Base-by-base conservation (phyloP, 2,888 invertebrate genomes). In the Caprella mutica region DNA sequence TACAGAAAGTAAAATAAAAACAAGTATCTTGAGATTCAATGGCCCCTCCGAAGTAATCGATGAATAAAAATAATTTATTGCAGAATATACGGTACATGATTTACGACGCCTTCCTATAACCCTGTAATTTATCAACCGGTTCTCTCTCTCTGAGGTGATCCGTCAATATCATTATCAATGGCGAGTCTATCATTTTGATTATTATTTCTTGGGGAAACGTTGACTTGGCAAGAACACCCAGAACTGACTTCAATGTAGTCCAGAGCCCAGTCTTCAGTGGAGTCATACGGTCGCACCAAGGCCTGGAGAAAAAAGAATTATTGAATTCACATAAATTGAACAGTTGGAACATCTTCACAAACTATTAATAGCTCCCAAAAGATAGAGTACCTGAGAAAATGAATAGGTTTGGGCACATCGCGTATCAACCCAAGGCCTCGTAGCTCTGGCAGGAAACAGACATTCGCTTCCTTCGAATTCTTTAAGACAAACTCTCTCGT, bases 221-320 rank as follows among this genome's bases (percentile, higher is more conserved):
- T 60, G 19, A 88, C 79, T 71, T 85, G 83, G 74, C 90, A 90
- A 69, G 85, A 81, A 75, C 90, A 90, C 38, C 89, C 90, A 67
- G 85, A 85, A 58, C 87, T 78, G 62, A 90, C 81, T 68, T 79
- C 77, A 68, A 90, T 85, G 74, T 87, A 86, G 76, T 88, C 88
- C 74, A 89, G 76, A 62, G 83, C 81, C 82, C 85, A 88, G 55
- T 79, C 78, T 64, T 72, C 57, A 72, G 77, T 70, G 24, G 71
- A 68, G 52, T 75, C 76, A 64, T 75, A 76, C 69, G 82, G 81
- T 67, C 83, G 78, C 57, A 88, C 84, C 67, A 89, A 76, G 55
- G 89, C 90, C 74, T 90, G 90, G 8, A 23, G 26, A 33, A 33
- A 33, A 14, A 9, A 33, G 14, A 33, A 33, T 33, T 9, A 33